Evolutionary conservation across 2,797 vertebrate species (phyloP).

Genomic region (Rhinogobio ventralis): DNA sequence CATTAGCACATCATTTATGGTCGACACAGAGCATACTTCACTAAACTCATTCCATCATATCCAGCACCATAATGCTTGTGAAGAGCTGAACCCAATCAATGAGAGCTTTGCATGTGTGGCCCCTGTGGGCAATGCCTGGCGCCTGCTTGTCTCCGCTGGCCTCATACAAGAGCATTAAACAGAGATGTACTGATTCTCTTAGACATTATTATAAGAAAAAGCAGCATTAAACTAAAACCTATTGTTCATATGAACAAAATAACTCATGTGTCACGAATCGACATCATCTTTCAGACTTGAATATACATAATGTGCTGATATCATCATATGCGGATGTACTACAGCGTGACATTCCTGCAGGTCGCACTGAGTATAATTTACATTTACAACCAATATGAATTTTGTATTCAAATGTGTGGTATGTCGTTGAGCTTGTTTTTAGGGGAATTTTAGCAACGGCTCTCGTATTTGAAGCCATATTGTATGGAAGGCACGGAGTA

Average conservation of each 20-base stretch:
- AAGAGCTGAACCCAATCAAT: constrained; percentile 37
- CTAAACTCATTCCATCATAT: constrained; percentile 15
- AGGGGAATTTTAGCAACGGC: not conserved
- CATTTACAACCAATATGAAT: constrained; percentile 9
- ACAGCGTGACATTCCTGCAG: not conserved
- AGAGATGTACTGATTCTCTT: constrained; percentile 23
- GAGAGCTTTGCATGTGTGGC: constrained; percentile 23
- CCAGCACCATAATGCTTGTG: constrained; percentile 18
- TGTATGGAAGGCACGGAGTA: not conserved
- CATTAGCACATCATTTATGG: constrained; percentile 20
- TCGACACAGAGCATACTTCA: constrained; percentile 20
- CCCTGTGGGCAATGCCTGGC: constrained; percentile 17
- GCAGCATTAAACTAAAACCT: not conserved
- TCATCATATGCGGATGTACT: not conserved
- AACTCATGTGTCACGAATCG: not conserved
- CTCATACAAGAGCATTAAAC: constrained; percentile 42
- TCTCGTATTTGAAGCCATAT: not conserved
- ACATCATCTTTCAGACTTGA: not conserved
- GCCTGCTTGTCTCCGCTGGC: constrained; percentile 26
- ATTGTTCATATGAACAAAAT: not conserved
- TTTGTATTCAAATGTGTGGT: constrained; percentile 27
- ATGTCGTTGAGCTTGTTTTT: not conserved
- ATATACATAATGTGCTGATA: not conserved
- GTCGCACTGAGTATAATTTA: not conserved
- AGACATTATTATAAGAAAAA: not conserved